Evolutionary conservation across 2,888 invertebrate species (phyloP), one percentile per base, ranked within the genome.

Genomic region (Scaptomyza cyrtandrae): DNA sequence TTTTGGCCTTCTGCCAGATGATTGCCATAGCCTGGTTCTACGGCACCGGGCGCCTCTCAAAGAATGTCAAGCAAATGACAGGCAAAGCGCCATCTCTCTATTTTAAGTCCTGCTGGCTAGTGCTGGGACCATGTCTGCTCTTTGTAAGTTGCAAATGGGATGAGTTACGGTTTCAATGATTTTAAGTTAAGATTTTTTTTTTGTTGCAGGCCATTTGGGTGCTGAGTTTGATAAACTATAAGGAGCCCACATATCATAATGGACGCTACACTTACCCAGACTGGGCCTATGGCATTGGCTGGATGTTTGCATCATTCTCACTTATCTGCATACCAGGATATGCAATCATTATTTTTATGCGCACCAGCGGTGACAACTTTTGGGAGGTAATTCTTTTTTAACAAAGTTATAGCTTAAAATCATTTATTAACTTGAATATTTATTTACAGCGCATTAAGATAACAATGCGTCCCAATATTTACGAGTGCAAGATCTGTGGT

Each of bases 11-110:
- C 92, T 98, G 98, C 89, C 98, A 98, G 93, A 96, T 97, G 53
- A 96, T 98, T 57, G 98, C 96, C 9, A 95, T 98, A 68, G 95
- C 97, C 6, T 98, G 98, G 98, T 96, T 97, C 90, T 98, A 98
- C 90, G 98, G 98, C 39, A 96, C 96, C 0, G 94, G 94, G 61
- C 93, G 96, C 80, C 92, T 98, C 66, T 95, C 97, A 7, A 94
- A 94, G 85, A 97, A 98, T 90, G 95, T 98, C 13, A 95, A 96
- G 91, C 96, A 97, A 89, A 98, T 98, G 97, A 98, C 97, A 33
- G 97, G 97, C 78, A 93, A 94, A 35, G 93, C 94, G 59, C 97
- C 98, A 0, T 95, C 96, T 3, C 90, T 95, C 39, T 98, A 97
- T 91, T 96, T 98, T 90, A 94, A 96, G 77, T 95, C 96, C 76